Evolutionary conservation across 2,888 invertebrate species (phyloP).

Genomic region (Brachyptera putata): DNA sequence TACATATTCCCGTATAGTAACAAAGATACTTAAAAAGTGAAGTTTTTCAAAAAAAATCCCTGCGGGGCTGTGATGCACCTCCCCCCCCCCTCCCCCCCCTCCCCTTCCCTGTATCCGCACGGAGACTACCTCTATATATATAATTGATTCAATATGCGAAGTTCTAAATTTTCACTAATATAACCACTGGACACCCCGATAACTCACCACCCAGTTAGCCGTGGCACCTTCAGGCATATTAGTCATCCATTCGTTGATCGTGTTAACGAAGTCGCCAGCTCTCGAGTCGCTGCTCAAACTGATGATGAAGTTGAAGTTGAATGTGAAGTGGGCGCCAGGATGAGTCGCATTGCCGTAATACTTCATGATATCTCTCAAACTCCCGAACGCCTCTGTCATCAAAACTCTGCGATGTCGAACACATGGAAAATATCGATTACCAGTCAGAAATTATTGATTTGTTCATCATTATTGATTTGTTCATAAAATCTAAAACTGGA

Average conservation of each 20-base stretch:
- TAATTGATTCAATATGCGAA: too few species aligned
- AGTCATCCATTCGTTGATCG: constrained; percentile 55
- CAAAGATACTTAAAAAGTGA: too few species aligned
- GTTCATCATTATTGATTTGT: neutral
- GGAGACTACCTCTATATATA: too few species aligned
- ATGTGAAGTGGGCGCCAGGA: constrained; percentile 58
- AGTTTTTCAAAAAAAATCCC: too few species aligned
- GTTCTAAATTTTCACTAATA: too few species aligned
- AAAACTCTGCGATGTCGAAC: constrained; percentile 55
- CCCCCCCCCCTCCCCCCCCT: too few species aligned
- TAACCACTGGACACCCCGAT: too few species aligned
- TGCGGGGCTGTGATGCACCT: too few species aligned
- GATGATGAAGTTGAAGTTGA: constrained; percentile 60
- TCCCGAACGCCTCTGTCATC: constrained; percentile 59
- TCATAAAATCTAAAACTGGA: too few species aligned
- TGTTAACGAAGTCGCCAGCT: constrained; percentile 49
- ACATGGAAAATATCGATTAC: too few species aligned
- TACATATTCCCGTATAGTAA: too few species aligned
- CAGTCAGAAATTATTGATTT: neutral
- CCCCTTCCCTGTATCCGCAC: too few species aligned
- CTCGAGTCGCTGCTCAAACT: constrained; percentile 47
- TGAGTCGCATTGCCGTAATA: constrained; percentile 54
- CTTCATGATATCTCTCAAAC: constrained; percentile 52
- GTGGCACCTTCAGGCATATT: constrained; percentile 54
- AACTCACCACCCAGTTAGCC: constrained; percentile 65